Evolutionary conservation across 2,888 invertebrate genomes (phyloP), one percentile per base, ranked within the genome.

Genomic region (Priocnemis perturbator): DNA sequence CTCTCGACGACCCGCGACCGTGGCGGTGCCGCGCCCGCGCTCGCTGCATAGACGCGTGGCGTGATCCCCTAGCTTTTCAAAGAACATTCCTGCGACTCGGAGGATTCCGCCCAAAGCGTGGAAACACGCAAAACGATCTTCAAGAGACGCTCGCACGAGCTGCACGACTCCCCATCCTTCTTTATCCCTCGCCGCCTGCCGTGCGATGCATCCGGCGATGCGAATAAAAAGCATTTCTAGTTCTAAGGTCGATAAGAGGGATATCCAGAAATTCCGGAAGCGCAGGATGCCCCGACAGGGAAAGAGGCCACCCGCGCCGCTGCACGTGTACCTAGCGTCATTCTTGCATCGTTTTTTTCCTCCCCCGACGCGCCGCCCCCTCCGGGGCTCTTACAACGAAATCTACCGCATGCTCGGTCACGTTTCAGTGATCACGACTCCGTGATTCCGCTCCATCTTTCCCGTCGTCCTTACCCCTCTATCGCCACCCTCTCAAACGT

Each of bases 391-490:
- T 69, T 69, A 60, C 70, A 71, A 72, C 69, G 69, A 72, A 69
- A 76, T 78, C 68, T 67, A 67, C 67, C 71, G 69, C 76, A 68
- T 78, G 78, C 73, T 71, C 73, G 76, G 76, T 78, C 77, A 65
- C 73, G 69, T 75, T 66, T 60, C 57, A n/a, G 3, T 20, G 57
- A 57, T 23, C 26, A 37, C 57, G 37, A 11, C 30, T 20, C 21
- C 37, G 44, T 57, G 57, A 57, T 57, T 37, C 26, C 55, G 20
- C 55, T 23, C 21, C 50, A 50, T 50, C 19, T 19, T 20, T 55
- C 21, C 23, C 21, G 17, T 23, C 21, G 3, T 55, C 26, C 23
- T 19, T 14, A 14, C 4, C 21, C 21, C 21, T 55, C 55, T 23
- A 3, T 9, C 37, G 14, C 37, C 55, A 21, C 14, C 21, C 11